Evolutionary conservation across 2,113 vertebrate genomes (phyloP).

Genomic region (Calonectris borealis): DNA sequence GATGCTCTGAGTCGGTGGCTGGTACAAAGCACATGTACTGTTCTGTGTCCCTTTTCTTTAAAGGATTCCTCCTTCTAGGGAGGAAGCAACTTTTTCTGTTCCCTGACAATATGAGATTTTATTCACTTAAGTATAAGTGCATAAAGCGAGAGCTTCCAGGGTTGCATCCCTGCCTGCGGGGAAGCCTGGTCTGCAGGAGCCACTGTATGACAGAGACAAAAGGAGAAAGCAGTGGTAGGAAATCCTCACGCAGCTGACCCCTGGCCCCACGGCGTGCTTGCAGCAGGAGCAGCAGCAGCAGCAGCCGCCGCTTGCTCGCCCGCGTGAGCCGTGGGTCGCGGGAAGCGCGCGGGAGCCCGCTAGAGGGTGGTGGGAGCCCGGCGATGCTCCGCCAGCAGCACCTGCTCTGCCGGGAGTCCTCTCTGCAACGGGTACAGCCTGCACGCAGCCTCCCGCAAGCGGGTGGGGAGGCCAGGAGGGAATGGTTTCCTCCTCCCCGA

Average conservation of each 20-base stretch:
- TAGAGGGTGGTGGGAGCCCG: slow-evolving; percentile 42
- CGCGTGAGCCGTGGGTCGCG: no score
- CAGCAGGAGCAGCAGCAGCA: not conserved
- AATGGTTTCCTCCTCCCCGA: not conserved
- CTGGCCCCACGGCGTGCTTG: fast-evolving
- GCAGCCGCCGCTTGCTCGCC: not conserved
- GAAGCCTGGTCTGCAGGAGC: not conserved
- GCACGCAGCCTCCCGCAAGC: not conserved
- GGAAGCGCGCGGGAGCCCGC: not conserved
- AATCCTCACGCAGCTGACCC: not conserved
- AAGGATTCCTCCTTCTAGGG: not conserved
- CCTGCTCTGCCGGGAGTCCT: not conserved
- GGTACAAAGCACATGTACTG: not conserved
- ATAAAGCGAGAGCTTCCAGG: not conserved
- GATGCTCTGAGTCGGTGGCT: not conserved
- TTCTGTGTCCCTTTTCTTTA: not conserved
- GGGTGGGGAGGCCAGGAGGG: not conserved
- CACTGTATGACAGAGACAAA: fast-evolving
- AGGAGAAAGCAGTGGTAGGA: not conserved
- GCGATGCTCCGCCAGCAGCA: not conserved
- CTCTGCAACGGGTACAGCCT: not conserved
- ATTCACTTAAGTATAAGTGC: not conserved
- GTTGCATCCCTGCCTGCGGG: not conserved
- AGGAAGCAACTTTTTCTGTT: not conserved
- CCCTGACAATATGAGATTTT: not conserved